Evolutionary conservation across 2,113 vertebrate species (phyloP).

Genomic region (Gorsachius goisagi): DNA sequence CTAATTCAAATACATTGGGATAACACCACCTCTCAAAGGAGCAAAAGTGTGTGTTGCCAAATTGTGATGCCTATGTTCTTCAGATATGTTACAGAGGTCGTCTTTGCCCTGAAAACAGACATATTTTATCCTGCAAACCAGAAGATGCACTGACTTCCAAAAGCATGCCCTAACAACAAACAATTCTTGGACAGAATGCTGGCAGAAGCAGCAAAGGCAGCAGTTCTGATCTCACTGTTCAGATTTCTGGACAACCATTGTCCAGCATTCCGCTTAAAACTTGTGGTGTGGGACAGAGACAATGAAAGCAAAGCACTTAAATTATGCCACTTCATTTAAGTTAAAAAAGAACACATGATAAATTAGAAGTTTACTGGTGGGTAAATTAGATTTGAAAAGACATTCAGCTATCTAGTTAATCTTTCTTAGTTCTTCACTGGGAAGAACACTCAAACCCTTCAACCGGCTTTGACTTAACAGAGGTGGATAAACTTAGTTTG

Average conservation of each 20-base stretch:
- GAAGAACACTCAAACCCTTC: neutral
- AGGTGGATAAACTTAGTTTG: neutral
- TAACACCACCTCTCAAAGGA: neutral
- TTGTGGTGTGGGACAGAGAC: neutral
- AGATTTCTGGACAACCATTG: neutral
- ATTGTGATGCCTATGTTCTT: neutral
- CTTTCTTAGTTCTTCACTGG: neutral
- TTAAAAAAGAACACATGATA: neutral
- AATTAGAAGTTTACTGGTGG: neutral
- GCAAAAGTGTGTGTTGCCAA: neutral
- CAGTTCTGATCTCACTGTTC: neutral
- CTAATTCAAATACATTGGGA: neutral
- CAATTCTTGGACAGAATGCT: fast-evolving
- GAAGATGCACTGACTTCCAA: fast-evolving
- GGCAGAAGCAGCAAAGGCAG: neutral
- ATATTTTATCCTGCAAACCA: neutral
- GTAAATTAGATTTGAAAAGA: neutral
- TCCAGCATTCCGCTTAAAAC: neutral
- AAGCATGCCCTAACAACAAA: neutral
- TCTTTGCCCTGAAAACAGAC: neutral
- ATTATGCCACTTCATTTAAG: neutral
- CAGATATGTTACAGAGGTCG: fast-evolving
- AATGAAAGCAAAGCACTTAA: neutral
- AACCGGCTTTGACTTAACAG: neutral
- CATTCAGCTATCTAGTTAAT: neutral